A percentile compares a stretch with the other conserved stretches of the same genome.
phyloP scores from a whole-genome alignment of 2,797 vertebrate species.

The Echeneis naucrates region DNA sequence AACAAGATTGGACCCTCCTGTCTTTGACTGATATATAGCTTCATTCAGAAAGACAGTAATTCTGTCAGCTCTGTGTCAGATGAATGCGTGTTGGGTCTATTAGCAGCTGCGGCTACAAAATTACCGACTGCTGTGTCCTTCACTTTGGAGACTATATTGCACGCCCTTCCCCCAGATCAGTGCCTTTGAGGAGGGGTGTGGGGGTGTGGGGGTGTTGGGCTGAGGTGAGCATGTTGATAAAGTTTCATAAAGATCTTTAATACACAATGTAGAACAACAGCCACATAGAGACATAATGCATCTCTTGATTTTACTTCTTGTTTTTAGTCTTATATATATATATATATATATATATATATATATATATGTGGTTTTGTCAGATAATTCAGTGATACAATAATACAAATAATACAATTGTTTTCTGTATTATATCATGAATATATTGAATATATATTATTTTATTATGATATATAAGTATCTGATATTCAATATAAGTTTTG shows the following conservation, averaged over 20 bases:
- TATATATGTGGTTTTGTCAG: conserved; percentile 1
- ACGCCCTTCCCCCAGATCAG: conserved; percentile 20
- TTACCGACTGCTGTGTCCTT: conserved; percentile 89
- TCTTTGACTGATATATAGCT: conserved; percentile 83
- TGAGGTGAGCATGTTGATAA: conserved; percentile 74
- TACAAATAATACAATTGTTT: too few species aligned
- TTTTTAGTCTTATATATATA: neutral
- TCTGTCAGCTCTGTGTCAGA: conserved; percentile 87
- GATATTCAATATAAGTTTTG: neutral
- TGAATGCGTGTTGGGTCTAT: conserved; percentile 77
- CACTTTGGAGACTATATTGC: conserved; percentile 80
- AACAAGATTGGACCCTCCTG: conserved; percentile 79
- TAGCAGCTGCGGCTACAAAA: conserved; percentile 75
- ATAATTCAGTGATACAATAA: neutral
- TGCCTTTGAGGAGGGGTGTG: conserved; percentile 39
- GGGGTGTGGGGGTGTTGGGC: conserved; percentile 19
- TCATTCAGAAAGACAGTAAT: conserved; percentile 86
- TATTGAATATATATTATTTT: neutral
- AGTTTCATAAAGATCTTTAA: conserved; percentile 84
- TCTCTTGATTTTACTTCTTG: conserved; percentile 3
- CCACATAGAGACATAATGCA: conserved; percentile 14
- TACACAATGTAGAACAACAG: conserved; percentile 54
- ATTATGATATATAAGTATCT: neutral
- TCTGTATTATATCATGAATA: too few species aligned
- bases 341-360: too few species aligned